Base-by-base conservation (phyloP, 2,797 vertebrate genomes). In the Gymnoscopelus braueri region DNA sequence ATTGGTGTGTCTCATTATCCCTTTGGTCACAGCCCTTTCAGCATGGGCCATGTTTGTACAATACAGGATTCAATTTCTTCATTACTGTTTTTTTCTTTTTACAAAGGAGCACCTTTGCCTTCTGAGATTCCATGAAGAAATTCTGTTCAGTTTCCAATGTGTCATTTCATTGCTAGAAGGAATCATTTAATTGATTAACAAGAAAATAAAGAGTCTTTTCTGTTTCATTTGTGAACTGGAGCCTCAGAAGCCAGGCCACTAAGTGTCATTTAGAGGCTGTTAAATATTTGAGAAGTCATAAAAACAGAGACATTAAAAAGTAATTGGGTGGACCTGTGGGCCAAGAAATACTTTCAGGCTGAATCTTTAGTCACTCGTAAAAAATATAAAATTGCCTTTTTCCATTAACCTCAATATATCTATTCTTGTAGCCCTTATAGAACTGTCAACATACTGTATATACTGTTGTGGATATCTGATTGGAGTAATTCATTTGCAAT, bases 271-370 rank as follows among this genome's bases (percentile, higher is more conserved):
- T 49, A 63, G 26, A 60, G 68, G 56, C 11, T 75, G 58, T 73
- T 84, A 55, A 81, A 83, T 80, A 79, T 84, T 74, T 78, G 48
- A 84, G n/a, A 67, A 67, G 78, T 77, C 60, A 65, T 76, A 63
- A 85, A 85, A 77, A 78, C 56, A 72, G 52, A 75, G 59, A 79
- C 75, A 83, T 80, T 84, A 79, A 84, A 83, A 87, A 80, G 73
- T 69, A 67, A 84, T 88, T 80, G 86, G 13, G 8, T 50, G 29
- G 60, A 68, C 50, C 19, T 44, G 49, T 10, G 24, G 39, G 60
- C 65, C 11, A 67, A 78, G 32, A 61, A 65, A 67, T 13, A 59
- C 26, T 14, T 57, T 50, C 47, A 53, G 74, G 67, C 47, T 72
- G 63, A 60, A 62, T 51, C 61, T 66, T 11, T 50, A 12, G 4